These are phyloP conservation scores for Turritopsis rubra DNA, from an alignment of 30 jellyfish, hydroid and myxozoan genomes.

Conservation along the genomic window DNA sequence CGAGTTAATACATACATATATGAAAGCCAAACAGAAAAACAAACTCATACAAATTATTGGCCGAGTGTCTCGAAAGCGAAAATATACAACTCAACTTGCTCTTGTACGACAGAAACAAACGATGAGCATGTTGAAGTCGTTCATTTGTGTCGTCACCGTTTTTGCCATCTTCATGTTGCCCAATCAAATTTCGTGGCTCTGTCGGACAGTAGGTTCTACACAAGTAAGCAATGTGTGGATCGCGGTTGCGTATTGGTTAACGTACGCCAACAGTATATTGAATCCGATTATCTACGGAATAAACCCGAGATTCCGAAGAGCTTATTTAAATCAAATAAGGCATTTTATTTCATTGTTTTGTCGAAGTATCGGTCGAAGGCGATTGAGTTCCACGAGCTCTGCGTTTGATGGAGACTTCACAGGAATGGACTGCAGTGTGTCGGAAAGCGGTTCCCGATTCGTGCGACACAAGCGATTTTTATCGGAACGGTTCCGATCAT, in stretches of 20 bases:
- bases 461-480: background rate
- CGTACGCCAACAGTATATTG: conserved; percentile 56
- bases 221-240: background rate
- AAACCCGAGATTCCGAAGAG: conserved; percentile 10
- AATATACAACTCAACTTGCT: conserved; percentile 7
- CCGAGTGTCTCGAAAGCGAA: background rate
- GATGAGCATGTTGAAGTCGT: conserved; percentile 18
- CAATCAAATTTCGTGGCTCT: conserved; percentile 49
- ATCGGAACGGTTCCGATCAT: background rate
- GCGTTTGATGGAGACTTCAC: background rate
- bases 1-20: background rate
- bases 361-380: background rate
- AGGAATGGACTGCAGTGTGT: background rate
- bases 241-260: conserved; percentile 31
- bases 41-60: background rate
- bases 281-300: conserved; percentile 55
- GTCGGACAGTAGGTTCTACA: conserved; percentile 14
- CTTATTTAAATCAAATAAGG: background rate
- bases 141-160: conserved; percentile 35
- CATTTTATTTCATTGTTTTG: background rate
- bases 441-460: background rate
- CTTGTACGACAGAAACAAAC: conserved; percentile 43
- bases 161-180: conserved; percentile 54
- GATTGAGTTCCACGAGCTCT: background rate
- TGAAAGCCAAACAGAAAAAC: background rate